phyloP scores from a whole-genome alignment of 2,113 vertebrate species.

The Apeltes quadracus region DNA sequence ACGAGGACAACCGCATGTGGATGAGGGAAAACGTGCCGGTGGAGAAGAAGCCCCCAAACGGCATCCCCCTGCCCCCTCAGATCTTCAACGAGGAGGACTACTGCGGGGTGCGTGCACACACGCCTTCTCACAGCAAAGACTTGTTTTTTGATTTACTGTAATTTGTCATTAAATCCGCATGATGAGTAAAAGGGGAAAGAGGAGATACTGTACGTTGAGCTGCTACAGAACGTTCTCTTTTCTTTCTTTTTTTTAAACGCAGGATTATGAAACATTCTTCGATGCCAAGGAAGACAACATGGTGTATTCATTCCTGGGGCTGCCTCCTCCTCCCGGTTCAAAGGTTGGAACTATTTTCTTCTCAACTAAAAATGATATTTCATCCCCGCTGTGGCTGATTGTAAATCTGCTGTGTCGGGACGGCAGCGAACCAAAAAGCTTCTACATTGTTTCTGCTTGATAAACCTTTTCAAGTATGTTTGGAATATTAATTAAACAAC shows the following conservation, averaged over 20 bases:
- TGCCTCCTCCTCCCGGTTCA: constrained; percentile 90
- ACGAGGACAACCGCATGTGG: constrained; percentile 94
- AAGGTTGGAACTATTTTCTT: constrained; percentile 82
- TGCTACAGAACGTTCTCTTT: background rate
- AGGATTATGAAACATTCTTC: constrained; percentile 99
- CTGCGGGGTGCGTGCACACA: constrained; percentile 87
- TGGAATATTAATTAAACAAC: background rate
- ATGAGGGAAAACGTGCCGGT: constrained; percentile 97
- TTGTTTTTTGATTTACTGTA: background rate
- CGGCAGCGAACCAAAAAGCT: background rate
- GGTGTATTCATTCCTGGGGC: constrained; percentile 92
- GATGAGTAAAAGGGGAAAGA: background rate
- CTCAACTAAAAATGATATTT: background rate
- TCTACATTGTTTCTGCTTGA: background rate
- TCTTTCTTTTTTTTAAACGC: constrained; percentile 35
- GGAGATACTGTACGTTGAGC: background rate
- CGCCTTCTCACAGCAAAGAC: background rate
- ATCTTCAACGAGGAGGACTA: constrained; percentile 97
- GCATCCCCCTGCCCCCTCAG: constrained; percentile 96
- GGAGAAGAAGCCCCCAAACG: constrained; percentile 94
- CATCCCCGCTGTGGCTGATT: background rate
- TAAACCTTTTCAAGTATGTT: background rate
- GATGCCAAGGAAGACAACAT: constrained; percentile 96
- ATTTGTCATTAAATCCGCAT: background rate
- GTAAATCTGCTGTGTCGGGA: background rate